Evolutionary conservation across 2,888 invertebrate genomes (phyloP).

Genomic region (Anodontia alba): DNA sequence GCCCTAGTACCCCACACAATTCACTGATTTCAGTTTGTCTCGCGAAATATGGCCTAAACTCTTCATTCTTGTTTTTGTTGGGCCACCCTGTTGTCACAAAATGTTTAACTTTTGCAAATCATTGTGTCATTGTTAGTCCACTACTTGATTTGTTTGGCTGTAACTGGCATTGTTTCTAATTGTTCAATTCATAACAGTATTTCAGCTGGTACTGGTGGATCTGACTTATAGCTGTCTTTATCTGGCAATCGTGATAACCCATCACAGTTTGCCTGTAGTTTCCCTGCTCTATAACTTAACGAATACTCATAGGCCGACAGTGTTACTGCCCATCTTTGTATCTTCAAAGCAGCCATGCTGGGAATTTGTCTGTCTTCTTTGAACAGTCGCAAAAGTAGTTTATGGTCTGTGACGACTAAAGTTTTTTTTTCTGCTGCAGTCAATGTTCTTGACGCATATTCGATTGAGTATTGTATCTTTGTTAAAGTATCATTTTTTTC

Average conservation of each 20-base stretch:
- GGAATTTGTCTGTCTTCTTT: conserved; percentile 34
- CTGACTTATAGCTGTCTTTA: background rate
- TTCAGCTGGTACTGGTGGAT: conserved; percentile 27
- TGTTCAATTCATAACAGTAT: conserved; percentile 27
- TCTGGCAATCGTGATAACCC: conserved; percentile 26
- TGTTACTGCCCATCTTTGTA: conserved; percentile 43
- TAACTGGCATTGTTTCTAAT: conserved; percentile 26
- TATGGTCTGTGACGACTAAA: conserved; percentile 39
- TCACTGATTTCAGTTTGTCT: background rate
- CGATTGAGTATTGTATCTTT: conserved; percentile 31
- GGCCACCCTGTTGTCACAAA: background rate
- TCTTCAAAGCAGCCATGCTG: conserved; percentile 38
- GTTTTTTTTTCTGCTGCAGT: conserved; percentile 58
- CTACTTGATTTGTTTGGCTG: background rate
- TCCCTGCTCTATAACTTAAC: conserved; percentile 29
- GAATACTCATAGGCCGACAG: conserved; percentile 41
- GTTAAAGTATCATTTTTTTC: conserved; percentile 18
- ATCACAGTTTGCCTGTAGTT: conserved; percentile 24
- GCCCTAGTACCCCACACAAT: background rate
- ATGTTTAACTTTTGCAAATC: background rate
- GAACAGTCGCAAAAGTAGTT: conserved; percentile 42
- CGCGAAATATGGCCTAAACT: no score
- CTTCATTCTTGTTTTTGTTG: background rate
- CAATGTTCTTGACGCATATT: conserved; percentile 11
- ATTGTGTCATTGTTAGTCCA: background rate